Conservation (phyloP, 1,140 invertebrate genomes). For the Drosophila ogumai region DNA sequence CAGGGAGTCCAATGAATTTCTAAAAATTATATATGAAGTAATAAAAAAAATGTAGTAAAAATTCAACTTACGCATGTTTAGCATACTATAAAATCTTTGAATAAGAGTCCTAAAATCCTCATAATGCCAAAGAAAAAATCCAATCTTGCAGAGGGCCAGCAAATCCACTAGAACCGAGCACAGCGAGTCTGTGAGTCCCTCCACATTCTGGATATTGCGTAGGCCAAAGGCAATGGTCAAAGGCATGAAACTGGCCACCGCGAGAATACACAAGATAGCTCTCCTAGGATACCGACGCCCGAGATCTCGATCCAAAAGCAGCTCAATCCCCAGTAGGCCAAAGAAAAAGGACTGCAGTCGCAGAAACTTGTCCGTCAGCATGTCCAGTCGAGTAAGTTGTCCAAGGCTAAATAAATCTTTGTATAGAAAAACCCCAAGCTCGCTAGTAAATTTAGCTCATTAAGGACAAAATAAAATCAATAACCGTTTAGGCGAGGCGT, state of each 20-base stretch:
- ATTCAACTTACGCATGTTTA: constrained; percentile 25
- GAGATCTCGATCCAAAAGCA: constrained; percentile 2
- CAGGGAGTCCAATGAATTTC: neutral
- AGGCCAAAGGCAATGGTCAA: constrained; percentile 45
- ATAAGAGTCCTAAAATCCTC: constrained; percentile 25
- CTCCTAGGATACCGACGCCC: constrained; percentile 2
- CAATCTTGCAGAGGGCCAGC: constrained; percentile 42
- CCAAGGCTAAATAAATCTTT: neutral
- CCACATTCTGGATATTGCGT: constrained; percentile 40
- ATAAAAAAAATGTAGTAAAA: neutral
- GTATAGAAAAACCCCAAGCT: constrained; percentile 1
- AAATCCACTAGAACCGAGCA: constrained; percentile 51
- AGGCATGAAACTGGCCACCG: constrained; percentile 38
- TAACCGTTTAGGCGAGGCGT: constrained; percentile 15
- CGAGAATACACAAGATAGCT: constrained; percentile 34
- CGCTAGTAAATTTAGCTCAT: neutral
- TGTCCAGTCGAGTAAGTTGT: constrained; percentile 13
- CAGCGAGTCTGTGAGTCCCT: constrained; percentile 34
- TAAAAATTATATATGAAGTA: neutral
- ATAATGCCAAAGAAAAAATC: constrained; percentile 11
- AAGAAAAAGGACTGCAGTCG: constrained; percentile 43
- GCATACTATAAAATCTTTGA: neutral
- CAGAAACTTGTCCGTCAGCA: constrained; percentile 57
- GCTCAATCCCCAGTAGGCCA: constrained; percentile 45
- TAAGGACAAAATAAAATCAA: constrained; percentile 32